These are phyloP conservation scores for Plotosus lineatus DNA, from an alignment of 2,113 vertebrate species.

Conservation along the genomic window DNA sequence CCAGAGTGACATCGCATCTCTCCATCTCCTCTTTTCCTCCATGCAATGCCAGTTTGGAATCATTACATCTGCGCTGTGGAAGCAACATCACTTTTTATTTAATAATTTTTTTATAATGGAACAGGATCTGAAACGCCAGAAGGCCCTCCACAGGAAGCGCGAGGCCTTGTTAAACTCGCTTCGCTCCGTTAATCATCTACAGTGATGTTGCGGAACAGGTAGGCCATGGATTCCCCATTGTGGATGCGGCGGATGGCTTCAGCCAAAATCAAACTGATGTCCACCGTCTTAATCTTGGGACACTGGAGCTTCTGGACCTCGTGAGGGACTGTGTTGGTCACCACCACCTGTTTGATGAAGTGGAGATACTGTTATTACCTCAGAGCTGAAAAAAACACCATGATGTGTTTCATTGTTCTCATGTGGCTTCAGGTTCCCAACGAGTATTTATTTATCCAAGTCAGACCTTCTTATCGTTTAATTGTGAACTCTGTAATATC, in stretches of 20 bases:
- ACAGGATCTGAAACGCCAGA: neutral
- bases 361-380: neutral
- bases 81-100: neutral
- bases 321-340: constrained; percentile 96
- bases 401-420: neutral
- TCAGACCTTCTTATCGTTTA: neutral
- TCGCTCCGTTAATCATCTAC: constrained; percentile 83
- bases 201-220: constrained; percentile 96
- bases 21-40: neutral
- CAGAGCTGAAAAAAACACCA: neutral
- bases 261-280: constrained; percentile 95
- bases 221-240: constrained; percentile 98
- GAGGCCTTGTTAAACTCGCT: neutral
- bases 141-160: neutral
- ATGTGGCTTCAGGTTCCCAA: neutral
- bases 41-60: neutral
- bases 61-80: neutral
- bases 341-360: constrained; percentile 81
- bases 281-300: constrained; percentile 98
- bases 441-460: neutral
- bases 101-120: no score
- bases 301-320: constrained; percentile 99
- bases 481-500: no score
- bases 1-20: neutral
- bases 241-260: constrained; percentile 97